These are phyloP conservation scores for Ciconia stormi DNA, from an alignment of 2,113 vertebrate species.

Conservation along the genomic window DNA sequence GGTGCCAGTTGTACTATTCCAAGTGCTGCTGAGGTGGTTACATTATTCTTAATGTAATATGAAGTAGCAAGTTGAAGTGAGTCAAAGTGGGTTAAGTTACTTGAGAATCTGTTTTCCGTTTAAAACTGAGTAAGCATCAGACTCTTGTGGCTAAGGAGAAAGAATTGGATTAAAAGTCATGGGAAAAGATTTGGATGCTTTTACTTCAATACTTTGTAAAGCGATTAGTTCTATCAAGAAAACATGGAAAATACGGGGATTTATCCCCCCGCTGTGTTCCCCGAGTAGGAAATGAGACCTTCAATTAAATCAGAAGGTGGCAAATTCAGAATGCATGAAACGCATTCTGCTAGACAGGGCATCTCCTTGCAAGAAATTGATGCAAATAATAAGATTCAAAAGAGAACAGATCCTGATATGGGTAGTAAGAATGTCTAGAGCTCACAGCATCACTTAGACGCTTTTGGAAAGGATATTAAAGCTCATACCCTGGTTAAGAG, in stretches of 20 bases:
- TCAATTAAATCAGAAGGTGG: background rate
- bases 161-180: background rate
- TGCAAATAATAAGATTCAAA: background rate
- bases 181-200: background rate
- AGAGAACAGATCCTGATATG: background rate
- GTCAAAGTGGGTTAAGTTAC: background rate
- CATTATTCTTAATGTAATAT: background rate
- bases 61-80: background rate
- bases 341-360: background rate
- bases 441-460: background rate
- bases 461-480: background rate
- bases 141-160: background rate
- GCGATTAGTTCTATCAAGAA: background rate
- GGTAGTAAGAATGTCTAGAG: background rate
- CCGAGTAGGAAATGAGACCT: background rate
- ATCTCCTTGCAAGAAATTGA: background rate
- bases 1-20: background rate
- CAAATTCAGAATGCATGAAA: background rate
- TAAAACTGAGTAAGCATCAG: background rate
- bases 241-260: background rate
- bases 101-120: background rate
- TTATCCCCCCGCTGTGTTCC: background rate
- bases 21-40: background rate
- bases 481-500: background rate
- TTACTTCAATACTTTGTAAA: background rate